Evolutionary conservation across 2,113 vertebrate genomes (phyloP), one percentile per base, ranked within the genome.

Genomic region (Lutjanus erythropterus): DNA sequence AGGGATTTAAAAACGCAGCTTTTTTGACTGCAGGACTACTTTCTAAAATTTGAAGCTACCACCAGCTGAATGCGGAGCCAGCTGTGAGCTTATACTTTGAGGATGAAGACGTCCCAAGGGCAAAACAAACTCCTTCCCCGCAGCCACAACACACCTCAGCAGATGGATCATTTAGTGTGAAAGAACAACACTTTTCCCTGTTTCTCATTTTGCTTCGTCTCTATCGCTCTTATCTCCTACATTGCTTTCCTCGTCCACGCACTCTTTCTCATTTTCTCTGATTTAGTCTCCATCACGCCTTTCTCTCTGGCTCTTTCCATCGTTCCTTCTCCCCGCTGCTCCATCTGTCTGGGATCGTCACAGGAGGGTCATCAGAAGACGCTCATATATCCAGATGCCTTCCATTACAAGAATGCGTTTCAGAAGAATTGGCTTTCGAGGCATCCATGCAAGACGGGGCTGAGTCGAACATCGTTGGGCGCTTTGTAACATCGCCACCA

Each of bases 381-480:
- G 55, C 78, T 85, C 82, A 59, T 70, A 78, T 64, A 87, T 74
- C 79, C 86, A 91, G 85, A 91, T 91, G 90, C 80, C 55, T 83
- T 81, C 67, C 71, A 86, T 92, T 91, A 87, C 46, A 80, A 56
- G 76, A 70, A 76, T 52, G 59, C 50, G 6, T 86, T 87, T 85
- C 69, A 65, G 69, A 83, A 84, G 56, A 91, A 91, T 79, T 84
- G 70, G 53, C 72, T 85, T 83, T 83, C 47, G 44, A 85, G 35
- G 72, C 49, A 35, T 27, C 71, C 66, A 41, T 68, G 81, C 76
- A 55, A 46, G 77, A 70, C 52, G 0, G 37, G 44, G 50, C 74
- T 55, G 44, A 80, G 47, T 52, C 16, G 27, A 64, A 83, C 71
- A 29, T 62, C 14, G 31, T 23, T 1, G 31, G 49, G 33, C 9